A percentile compares a stretch with the other conserved stretches of the same genome.
These are phyloP conservation scores for Neodiprion pinetum DNA, from an alignment of 1,140 invertebrate species.

Conservation along the genomic window DNA sequence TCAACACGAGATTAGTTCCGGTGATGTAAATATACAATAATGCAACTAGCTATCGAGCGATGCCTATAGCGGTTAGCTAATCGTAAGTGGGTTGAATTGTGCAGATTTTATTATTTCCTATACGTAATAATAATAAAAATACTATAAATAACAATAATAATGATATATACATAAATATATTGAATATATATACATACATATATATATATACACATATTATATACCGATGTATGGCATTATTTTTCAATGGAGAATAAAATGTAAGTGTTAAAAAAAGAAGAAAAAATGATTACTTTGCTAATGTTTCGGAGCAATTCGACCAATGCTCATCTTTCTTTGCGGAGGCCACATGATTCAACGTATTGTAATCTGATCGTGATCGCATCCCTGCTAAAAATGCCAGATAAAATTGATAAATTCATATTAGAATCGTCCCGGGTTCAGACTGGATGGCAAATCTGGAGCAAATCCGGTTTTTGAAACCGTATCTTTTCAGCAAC, in stretches of 20 bases:
- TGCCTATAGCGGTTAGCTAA: constrained; percentile 45
- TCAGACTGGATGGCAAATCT: no score
- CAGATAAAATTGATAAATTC: no score
- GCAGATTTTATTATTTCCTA: constrained; percentile 60
- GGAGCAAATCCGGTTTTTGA: no score
- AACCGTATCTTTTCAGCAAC: no score
- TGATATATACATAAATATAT: constrained; percentile 7
- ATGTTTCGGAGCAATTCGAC: no score
- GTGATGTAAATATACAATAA: neutral
- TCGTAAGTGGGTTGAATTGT: constrained; percentile 54
- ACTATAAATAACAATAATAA: neutral
- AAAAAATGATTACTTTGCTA: no score
- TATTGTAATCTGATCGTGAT: no score
- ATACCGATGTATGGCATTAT: constrained; percentile 55
- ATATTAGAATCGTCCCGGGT: no score
- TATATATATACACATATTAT: neutral
- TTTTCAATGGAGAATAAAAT: constrained; percentile 61
- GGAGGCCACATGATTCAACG: no score
- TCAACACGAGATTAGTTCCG: neutral
- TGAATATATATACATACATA: neutral
- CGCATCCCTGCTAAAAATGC: no score
- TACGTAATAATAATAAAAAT: constrained; percentile 23
- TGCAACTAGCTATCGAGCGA: neutral
- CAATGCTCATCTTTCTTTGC: no score
- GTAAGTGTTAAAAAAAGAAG: constrained; percentile 55